Conservation (phyloP, 2,113 vertebrate genomes). For the Proterorhinus semilunaris region DNA sequence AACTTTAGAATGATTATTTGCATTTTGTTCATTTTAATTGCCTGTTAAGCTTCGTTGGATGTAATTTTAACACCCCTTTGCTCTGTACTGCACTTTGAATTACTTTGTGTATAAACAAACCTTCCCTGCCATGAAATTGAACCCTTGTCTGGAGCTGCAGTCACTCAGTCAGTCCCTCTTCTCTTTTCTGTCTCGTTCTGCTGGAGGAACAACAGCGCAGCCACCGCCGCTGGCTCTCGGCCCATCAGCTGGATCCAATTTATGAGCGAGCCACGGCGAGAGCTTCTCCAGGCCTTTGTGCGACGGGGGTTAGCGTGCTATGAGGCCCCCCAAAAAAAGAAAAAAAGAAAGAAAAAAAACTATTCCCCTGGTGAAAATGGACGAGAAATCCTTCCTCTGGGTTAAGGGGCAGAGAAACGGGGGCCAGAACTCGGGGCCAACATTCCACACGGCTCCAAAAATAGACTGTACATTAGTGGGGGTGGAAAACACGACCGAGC, state of each 20-base stretch:
- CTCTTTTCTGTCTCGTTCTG: conserved; percentile 16
- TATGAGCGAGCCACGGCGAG: conserved; percentile 55
- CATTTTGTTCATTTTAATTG: too few species aligned
- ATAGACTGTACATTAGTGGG: conserved; percentile 53
- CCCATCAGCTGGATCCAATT: conserved; percentile 78
- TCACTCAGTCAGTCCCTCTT: conserved; percentile 33
- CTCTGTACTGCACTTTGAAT: too few species aligned
- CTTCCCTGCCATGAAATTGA: too few species aligned
- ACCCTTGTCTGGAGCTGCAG: conserved; percentile 50
- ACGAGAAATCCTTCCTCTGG: conserved; percentile 44
- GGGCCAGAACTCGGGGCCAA: conserved; percentile 21
- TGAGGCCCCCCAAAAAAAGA: conserved; percentile 28
- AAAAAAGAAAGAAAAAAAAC: background rate
- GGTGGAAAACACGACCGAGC: conserved; percentile 14
- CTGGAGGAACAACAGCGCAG: conserved; percentile 19
- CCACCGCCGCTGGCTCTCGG: conserved; percentile 56
- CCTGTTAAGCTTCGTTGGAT: too few species aligned
- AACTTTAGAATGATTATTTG: too few species aligned
- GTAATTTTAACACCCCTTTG: too few species aligned
- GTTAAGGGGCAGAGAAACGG: conserved; percentile 9
- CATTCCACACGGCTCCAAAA: conserved; percentile 65
- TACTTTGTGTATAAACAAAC: too few species aligned
- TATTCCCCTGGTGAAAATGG: conserved; percentile 47
- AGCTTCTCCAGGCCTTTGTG: conserved; percentile 53
- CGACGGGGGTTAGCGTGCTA: conserved; percentile 64